These are phyloP conservation scores for Alectura lathami DNA, from an alignment of 2,113 vertebrate genomes.

Conservation along the genomic window DNA sequence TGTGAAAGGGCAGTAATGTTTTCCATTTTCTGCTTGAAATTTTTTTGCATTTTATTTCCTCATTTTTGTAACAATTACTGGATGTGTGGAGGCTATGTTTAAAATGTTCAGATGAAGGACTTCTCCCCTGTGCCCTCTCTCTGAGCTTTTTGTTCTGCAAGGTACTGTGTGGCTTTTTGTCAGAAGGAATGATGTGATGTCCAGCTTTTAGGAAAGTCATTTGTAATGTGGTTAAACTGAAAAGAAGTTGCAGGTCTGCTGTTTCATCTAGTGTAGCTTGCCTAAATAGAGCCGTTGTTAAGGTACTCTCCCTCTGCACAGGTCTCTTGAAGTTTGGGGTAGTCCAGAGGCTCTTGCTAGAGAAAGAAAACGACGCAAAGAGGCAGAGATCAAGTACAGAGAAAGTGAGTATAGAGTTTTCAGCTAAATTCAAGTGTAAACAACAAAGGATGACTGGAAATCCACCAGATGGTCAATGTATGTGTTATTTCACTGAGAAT, in stretches of 20 bases:
- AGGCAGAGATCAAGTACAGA: conserved; percentile 90
- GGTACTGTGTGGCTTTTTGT: neutral
- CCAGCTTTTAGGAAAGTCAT: neutral
- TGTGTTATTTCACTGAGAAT: neutral
- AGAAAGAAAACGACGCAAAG: conserved; percentile 89
- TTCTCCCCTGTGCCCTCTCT: neutral
- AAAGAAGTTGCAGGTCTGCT: neutral
- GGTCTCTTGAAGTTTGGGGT: conserved; percentile 96
- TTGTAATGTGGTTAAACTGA: neutral
- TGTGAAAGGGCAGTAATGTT: neutral
- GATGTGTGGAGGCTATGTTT: neutral
- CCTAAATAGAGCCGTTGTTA: neutral
- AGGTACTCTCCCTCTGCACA: conserved; percentile 46
- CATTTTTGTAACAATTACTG: neutral
- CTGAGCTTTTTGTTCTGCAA: neutral
- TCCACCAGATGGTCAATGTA: neutral
- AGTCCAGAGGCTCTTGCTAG: conserved; percentile 92
- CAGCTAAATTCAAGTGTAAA: neutral
- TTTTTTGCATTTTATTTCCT: neutral
- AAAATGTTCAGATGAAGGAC: neutral
- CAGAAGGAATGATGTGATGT: neutral
- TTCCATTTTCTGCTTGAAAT: neutral
- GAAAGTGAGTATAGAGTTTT: conserved; percentile 85
- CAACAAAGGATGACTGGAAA: neutral
- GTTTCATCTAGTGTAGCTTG: neutral